Base-by-base conservation (phyloP, 1,140 invertebrate genomes). In the Akabosia matsudoensis region DNA sequence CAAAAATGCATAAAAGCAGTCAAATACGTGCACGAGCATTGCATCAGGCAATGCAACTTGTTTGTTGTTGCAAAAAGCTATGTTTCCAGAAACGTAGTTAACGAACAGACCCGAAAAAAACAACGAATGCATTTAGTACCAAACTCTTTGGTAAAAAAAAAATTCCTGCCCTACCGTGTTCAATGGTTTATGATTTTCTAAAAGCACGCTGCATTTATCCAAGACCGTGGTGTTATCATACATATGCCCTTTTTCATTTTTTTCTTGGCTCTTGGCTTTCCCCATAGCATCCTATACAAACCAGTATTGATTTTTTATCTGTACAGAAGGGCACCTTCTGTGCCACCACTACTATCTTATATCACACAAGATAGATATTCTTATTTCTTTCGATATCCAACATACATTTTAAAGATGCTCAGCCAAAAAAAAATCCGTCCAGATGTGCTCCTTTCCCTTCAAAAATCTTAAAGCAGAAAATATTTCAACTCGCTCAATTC, bases 321-420 rank as follows among this genome's bases (percentile, higher is more conserved):
- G 54, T 34, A 67, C 61, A 30, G 61, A 61, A 72, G 75, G 71
- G 75, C 56, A 76, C 70, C 61, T 67, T 67, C 61, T 67, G 61
- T 67, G 61, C 26, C 61, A 30, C 26, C 28, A 56, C 54, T 22
- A n/a, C n/a, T 61, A 7, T 61, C 24, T 16, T 61, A 61, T 24
- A 22, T 22, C 54, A 3, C 13, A 24, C 54, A 7, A 45, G n/a
- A 61, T 24, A 61, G 54, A 10, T 24, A 61, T 61, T 51, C 45
- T n/a, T 13, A 61, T 22, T 16, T 7, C 54, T n/a, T 24, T 61
- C n/a, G 54, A 61, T 61, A 76, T 76, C 75, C 51, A 71, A 76
- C 72, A 76, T 56, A 76, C 51, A 76, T 73, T 76, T 76, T 73
- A 52, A 73, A 71, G 75, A 76, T 76, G 71, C 73, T n/a, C n/a